Evolutionary conservation across 2,113 vertebrate genomes (phyloP).

Genomic region (Trematocara variabile): DNA sequence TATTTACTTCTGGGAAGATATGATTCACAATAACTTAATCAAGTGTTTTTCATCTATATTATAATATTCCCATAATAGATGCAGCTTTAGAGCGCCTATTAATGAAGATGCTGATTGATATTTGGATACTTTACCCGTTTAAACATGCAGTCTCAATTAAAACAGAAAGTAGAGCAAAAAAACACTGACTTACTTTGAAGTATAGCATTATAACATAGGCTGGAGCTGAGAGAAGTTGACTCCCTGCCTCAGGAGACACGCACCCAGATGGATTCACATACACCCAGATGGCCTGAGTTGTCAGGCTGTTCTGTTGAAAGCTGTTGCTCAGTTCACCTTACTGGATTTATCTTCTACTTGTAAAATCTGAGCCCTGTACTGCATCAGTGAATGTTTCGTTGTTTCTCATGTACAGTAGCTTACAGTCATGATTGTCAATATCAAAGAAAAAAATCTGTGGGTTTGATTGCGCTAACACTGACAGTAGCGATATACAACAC

Average conservation of each 20-base stretch:
- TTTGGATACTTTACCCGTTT: neutral
- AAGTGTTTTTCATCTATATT: constrained; percentile 19
- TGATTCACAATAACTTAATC: constrained; percentile 39
- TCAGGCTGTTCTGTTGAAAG: constrained; percentile 33
- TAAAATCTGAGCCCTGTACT: neutral
- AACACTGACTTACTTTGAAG: neutral
- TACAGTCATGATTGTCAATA: neutral
- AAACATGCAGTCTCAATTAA: neutral
- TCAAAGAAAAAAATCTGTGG: neutral
- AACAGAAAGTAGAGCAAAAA: neutral
- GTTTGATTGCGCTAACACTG: neutral
- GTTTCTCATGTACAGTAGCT: neutral
- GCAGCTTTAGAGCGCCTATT: constrained; percentile 2
- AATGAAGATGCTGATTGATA: neutral
- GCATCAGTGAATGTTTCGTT: neutral
- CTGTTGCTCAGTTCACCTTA: constrained; percentile 31
- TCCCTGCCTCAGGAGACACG: constrained; percentile 36
- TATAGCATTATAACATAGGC: neutral
- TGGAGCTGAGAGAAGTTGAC: constrained; percentile 30
- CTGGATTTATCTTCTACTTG: neutral
- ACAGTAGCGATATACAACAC: neutral
- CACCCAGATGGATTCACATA: constrained; percentile 50
- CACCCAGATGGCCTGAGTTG: constrained; percentile 47
- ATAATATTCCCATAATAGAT: constrained; percentile 17
- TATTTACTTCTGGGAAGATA: constrained; percentile 26